Evolutionary conservation across 92 coral and sea anemone species (phyloP), one percentile per base, ranked within the genome.

Genomic region (Galaxea fascicularis): DNA sequence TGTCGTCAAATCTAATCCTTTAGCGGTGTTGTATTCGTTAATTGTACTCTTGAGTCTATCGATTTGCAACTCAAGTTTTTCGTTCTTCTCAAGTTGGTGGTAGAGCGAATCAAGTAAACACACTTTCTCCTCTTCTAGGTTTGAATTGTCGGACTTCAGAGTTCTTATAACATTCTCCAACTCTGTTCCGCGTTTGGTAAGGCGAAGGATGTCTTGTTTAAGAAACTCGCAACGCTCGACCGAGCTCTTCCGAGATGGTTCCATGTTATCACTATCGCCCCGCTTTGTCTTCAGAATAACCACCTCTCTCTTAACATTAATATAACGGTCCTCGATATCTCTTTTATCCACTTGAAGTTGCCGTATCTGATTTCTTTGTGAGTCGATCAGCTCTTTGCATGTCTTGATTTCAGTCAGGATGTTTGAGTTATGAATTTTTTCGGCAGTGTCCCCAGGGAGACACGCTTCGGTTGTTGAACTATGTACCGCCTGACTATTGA

Each of bases 31-130:
- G 71, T 82, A 14, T 54, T 71, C 58, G 65, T 41, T 82, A 54
- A 82, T 71, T 70, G 44, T n/a, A 1, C 69, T 58, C 68, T 69
- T 82, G 22, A 93, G 74, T 79, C 74, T 87, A 69, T 90, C 92
- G 71, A 94, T 83, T 85, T 95, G 99, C 74, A 88, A 87, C 70
- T 97, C 98, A 28, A 97, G 90, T n/a, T 95, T 72, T 24, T 97
- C 97, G 77, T 95, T 95, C 69, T 94, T 93, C 67, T 97, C 99
- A 66, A 97, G 90, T 69, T 94, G 98, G 64, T 95, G 96, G 68
- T 91, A 93, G 67, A 97, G 76, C 1, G 99, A 94, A 56, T 93
- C 93, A 29, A 97, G 78, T 56, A 97, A 77, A 82, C 97, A 97
- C 12, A 94, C 90, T 59, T 97, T 92, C 65, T 93, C 96, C 27